Percentiles rank a stretch among this genome's conserved stretches.
Conservation (phyloP, 2,797 vertebrate species). For the Liasis olivaceus region DNA sequence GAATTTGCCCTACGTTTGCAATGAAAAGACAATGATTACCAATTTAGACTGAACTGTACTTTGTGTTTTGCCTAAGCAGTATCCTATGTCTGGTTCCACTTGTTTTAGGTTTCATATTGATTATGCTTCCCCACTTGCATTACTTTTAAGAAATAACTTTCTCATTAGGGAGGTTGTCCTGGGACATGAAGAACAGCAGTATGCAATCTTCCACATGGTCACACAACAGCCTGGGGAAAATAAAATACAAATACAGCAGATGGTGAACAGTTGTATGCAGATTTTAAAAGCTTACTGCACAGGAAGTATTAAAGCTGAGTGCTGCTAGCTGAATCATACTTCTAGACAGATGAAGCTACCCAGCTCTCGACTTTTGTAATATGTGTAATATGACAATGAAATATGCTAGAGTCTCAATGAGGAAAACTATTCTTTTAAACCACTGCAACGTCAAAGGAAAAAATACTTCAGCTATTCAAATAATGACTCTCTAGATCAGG, state of each 20-base stretch:
- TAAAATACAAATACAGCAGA: slow-evolving; percentile 14
- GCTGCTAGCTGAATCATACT: background rate
- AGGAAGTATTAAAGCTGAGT: slow-evolving; percentile 16
- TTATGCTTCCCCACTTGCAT: slow-evolving; percentile 25
- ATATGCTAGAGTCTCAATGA: background rate
- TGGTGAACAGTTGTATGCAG: rapidly evolving
- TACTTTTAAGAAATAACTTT: slow-evolving; percentile 29
- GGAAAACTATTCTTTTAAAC: background rate
- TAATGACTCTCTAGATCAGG: background rate
- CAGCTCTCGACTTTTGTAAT: background rate
- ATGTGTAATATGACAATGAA: background rate
- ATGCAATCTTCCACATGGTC: background rate
- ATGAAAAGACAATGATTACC: background rate
- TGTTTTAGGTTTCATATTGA: slow-evolving; percentile 34
- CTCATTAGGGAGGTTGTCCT: slow-evolving; percentile 31
- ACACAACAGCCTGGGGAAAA: background rate
- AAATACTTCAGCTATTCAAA: background rate
- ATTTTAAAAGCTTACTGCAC: slow-evolving; percentile 35
- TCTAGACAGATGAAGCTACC: slow-evolving; percentile 2
- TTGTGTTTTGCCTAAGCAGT: background rate
- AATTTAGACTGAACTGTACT: background rate
- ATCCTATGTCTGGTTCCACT: background rate
- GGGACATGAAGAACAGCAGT: slow-evolving; percentile 23
- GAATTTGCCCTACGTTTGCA: background rate
- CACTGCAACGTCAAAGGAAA: background rate